Conservation (phyloP, 2,888 invertebrate species). For the Sylvicola cinctus region DNA sequence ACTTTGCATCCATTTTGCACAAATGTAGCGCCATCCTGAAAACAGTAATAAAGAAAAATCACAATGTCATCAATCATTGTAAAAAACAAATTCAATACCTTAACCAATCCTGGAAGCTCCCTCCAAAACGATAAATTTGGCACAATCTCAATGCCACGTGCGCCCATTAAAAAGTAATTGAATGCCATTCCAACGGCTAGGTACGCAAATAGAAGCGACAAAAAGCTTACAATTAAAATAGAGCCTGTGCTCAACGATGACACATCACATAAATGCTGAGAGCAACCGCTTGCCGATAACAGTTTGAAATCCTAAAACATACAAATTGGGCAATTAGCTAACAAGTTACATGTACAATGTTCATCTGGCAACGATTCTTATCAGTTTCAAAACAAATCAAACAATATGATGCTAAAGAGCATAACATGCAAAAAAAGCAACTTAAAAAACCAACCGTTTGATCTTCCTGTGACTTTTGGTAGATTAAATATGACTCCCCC, state of each 20-base stretch:
- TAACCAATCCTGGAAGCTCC: conserved; percentile 44
- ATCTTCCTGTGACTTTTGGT: too few species aligned
- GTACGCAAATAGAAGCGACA: conserved; percentile 35
- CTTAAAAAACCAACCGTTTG: too few species aligned
- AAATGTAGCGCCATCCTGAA: conserved; percentile 8
- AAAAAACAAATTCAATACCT: conserved; percentile 27
- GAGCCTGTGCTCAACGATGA: conserved; percentile 26
- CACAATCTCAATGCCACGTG: conserved; percentile 48
- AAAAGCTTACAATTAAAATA: conserved; percentile 38
- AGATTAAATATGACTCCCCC: too few species aligned
- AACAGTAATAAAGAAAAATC: conserved; percentile 3
- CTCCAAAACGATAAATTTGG: conserved; percentile 57
- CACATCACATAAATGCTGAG: conserved; percentile 4
- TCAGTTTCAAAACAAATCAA: too few species aligned
- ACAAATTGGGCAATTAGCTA: background rate
- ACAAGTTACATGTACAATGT: background rate
- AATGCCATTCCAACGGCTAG: conserved; percentile 42
- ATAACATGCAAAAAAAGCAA: too few species aligned
- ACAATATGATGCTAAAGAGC: too few species aligned
- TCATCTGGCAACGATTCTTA: too few species aligned
- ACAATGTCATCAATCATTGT: background rate
- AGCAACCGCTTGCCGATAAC: background rate
- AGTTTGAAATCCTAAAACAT: background rate
- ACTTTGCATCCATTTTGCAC: conserved; percentile 9
- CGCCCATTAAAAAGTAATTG: conserved; percentile 45